Evolutionary conservation across 2,888 invertebrate species (phyloP), one percentile per base, ranked within the genome.

Genomic region (Apodemia hepburni): DNA sequence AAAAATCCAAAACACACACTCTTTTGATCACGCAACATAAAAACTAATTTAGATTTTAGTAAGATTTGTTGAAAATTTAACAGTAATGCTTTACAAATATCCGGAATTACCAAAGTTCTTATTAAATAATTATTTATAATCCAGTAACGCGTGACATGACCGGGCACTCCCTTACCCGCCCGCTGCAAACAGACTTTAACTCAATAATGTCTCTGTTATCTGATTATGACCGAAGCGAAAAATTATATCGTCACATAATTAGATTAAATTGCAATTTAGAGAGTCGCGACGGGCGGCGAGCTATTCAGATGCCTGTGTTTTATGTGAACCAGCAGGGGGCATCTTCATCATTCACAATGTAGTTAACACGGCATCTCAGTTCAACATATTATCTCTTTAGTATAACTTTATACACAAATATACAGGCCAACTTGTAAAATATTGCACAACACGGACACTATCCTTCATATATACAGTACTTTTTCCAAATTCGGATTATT

Each of bases 201-300:
- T 86, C 77, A 83, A 90, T 91, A 90, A 90, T 81, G 81, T 81
- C 75, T 75, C 71, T 75, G 75, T 87, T 86, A 90, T 91, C 85
- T 84, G 85, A 90, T 91, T 91, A 91, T 78, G 78, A 79, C 74
- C 74, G 87, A 81, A 87, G 86, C 89, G 88, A 90, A 90, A 91
- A 91, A 90, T 91, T 90, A 90, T 89, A 90, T 90, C 84, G 83
- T 84, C 79, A 75, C 66, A 74, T 90, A 90, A 91, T 91, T 89
- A 85, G 86, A 87, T 91, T 90, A 91, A 90, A 91, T 87, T 84
- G 88, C 89, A 91, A 91, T 91, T 90, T 84, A 83, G 90, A 83
- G 82, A 84, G 83, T 85, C 85, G 84, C 86, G 82, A 75, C 86
- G 77, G 84, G 86, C 78, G 84, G 81, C 87, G 80, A 81, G 81